Base-by-base conservation (phyloP, 2,113 vertebrate genomes). In the Echinops telfairi region DNA sequence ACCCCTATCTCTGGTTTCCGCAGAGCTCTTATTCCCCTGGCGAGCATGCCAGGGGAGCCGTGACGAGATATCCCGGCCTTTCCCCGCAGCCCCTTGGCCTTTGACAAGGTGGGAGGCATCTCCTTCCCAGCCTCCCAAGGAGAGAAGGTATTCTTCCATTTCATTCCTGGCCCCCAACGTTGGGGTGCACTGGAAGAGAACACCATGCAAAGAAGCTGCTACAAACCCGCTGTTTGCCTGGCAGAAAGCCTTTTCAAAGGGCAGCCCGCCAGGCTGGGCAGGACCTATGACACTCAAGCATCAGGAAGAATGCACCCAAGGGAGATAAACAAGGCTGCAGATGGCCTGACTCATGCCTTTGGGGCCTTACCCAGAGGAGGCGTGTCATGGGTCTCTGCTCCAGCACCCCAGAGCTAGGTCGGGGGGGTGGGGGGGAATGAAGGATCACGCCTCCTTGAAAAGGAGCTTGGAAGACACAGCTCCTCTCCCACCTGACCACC, bases 41-140 rank as follows among this genome's bases (percentile, higher is more conserved):
- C 84, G 86, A 25, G 29, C 8, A 0, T 25, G 27, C 22, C 38
- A 4, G 80, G 14, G 16, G 6, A 16, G 14, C 10, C 38, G 0
- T 40, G 6, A 38, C 33, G 6, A 4, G 66, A 20, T 0, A 12
- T 0, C 66, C 0, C 0, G 6, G 38, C 36, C 6, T 17, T n/a
- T n/a, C 6, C n/a, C 92, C 0, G 0, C 22, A 16, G 8, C 40
- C 1, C n/a, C 2, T 0, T 3, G 91, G 53, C 38, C 38, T 73
- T 78, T 64, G 20, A 19, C 6, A 66, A 57, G n/a, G 2, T 0
- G 0, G 12, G n/a, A n/a, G 75, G 66, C 70, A 4, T 0, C 19
- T 70, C 31, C 43, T 23, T 47, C 43, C 25, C 66, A 57, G 75
- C 58, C 76, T 76, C 9, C 8, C 20, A 68, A 29, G 29, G 17